phyloP scores from a whole-genome alignment of 2,113 vertebrate species.

The Calyptomena viridis region DNA sequence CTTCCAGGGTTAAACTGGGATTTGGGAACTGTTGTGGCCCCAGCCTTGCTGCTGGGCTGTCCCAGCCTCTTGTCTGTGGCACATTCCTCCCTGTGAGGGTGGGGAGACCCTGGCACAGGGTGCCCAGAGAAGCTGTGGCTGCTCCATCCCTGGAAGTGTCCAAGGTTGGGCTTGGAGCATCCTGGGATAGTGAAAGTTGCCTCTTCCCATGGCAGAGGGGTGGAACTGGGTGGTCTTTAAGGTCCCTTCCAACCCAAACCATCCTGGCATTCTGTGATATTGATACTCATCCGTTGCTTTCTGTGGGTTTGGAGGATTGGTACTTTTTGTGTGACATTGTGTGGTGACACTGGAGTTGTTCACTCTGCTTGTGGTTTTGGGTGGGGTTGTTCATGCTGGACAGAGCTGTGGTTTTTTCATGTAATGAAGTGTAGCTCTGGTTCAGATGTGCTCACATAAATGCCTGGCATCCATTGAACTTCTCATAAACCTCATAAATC shows the following conservation, averaged over 20 bases:
- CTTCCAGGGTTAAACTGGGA: background rate
- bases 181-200: fast-evolving
- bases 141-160: background rate
- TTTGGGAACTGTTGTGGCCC: background rate
- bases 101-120: background rate
- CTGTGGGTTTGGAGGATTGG: background rate
- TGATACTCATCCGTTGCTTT: background rate
- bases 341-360: background rate
- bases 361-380: background rate
- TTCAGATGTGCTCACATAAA: background rate
- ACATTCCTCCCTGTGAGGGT: background rate
- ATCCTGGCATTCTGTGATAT: background rate
- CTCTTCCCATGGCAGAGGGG: background rate
- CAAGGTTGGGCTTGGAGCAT: fast-evolving
- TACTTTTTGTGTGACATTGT: background rate
- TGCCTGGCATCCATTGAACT: fast-evolving
- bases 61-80: background rate
- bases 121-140: background rate
- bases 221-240: background rate
- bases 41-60: background rate
- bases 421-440: background rate
- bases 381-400: background rate
- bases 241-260: background rate
- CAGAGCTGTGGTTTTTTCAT: background rate
- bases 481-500: background rate